Conservation (phyloP, 2,888 invertebrate genomes). For the Drosophila anomelani region DNA sequence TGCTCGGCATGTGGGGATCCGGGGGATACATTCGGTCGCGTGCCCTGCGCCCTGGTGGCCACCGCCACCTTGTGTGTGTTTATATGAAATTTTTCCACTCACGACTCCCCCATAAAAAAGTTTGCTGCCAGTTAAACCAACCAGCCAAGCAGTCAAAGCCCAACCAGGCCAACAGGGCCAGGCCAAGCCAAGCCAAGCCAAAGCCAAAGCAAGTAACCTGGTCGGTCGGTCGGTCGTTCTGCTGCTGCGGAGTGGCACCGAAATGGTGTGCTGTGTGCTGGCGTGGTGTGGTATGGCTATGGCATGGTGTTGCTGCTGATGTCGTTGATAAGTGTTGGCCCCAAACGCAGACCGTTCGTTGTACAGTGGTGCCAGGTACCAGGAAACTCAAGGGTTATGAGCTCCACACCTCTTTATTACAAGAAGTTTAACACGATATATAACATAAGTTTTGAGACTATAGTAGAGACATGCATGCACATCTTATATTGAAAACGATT, state of each 20-base stretch:
- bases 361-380: conserved; percentile 58
- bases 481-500: neutral
- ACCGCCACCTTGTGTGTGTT: conserved; percentile 63
- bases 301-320: conserved; percentile 64
- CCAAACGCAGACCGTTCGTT: conserved; percentile 54
- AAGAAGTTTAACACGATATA: conserved; percentile 4
- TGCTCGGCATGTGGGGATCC: conserved; percentile 41
- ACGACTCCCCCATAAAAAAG: conserved; percentile 67
- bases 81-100: conserved; percentile 76
- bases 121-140: conserved; percentile 63
- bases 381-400: conserved; percentile 18
- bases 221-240: conserved; percentile 26
- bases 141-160: conserved; percentile 59
- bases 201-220: conserved; percentile 48
- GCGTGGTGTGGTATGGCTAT: conserved; percentile 17
- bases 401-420: conserved; percentile 14
- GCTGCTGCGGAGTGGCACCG: conserved; percentile 14
- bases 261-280: conserved; percentile 8
- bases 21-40: conserved; percentile 46
- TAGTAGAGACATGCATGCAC: neutral
- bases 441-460: neutral
- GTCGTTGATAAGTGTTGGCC: conserved; percentile 76
- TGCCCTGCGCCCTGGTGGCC: conserved; percentile 48
- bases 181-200: conserved; percentile 27
- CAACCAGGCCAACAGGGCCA: conserved; percentile 51